These are phyloP conservation scores for Falco peregrinus DNA, from an alignment of 2,797 vertebrate genomes.

Conservation along the genomic window DNA sequence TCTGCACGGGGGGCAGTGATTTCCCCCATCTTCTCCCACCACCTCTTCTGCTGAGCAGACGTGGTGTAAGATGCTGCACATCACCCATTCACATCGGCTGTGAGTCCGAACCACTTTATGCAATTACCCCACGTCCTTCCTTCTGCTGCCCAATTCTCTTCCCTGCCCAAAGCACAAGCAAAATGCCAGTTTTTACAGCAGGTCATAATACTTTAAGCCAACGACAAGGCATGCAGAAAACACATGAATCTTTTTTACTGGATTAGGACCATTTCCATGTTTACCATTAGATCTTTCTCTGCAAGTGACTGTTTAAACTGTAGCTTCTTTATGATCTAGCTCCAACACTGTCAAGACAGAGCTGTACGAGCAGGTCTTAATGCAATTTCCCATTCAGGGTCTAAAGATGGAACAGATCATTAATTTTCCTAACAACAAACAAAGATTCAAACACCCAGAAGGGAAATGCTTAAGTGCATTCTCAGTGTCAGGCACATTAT, in stretches of 20 bases:
- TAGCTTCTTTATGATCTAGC: not conserved
- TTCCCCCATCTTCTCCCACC: not conserved
- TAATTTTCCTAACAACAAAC: conserved; percentile 5
- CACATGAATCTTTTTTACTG: not conserved
- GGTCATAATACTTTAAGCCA: not conserved
- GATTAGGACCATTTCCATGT: not conserved
- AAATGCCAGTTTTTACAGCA: not conserved
- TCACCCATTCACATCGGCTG: not conserved
- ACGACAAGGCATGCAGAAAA: not conserved
- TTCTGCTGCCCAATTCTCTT: not conserved
- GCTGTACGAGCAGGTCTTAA: not conserved
- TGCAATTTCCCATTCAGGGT: not conserved
- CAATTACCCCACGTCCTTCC: not conserved
- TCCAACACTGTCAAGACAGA: not conserved
- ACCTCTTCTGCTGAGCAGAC: not conserved
- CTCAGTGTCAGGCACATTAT: not conserved
- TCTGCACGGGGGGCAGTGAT: not conserved
- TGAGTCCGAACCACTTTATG: rapidly evolving
- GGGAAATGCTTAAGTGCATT: not conserved
- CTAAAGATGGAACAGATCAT: not conserved
- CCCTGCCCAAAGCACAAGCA: not conserved
- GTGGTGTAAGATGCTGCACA: too few relatives aligned
- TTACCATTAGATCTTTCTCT: not conserved
- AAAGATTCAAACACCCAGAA: not conserved
- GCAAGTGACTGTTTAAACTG: not conserved